Evolutionary conservation across 2,797 vertebrate genomes (phyloP), one percentile per base, ranked within the genome.

Genomic region (Anolis apletophallus): DNA sequence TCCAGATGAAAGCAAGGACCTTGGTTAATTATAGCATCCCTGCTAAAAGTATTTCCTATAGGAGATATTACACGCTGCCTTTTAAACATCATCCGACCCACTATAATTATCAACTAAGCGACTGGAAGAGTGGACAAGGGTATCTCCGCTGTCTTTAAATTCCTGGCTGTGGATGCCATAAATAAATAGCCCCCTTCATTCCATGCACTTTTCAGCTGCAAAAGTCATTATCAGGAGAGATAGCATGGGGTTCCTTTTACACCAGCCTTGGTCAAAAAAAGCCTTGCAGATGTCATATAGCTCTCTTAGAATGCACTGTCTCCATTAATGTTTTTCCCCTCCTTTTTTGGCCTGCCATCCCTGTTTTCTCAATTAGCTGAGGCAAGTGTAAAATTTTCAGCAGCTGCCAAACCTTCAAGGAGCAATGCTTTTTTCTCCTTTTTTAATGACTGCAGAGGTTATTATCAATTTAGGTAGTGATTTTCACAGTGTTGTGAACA

Each of bases 291-390:
- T 72, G 64, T 26, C 83, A 2, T 32, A 71, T 5, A 80, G 0
- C 0, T 86, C 7, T 40, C 81, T 59, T 40, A 46, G 54, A 54
- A 40, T 17, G 26, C 32, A 71, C 76, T 50, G 16, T 75, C 69
- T 55, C 69, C n/a, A 26, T 14, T 2, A 17, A 34, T 36, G 17
- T 36, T 19, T 9, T 3, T 4, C 57, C 34, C 17, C 11, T 46
- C 50, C 13, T 34, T 84, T 85, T 61, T 81, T 91, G 5, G 1
- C 17, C 83, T 67, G 4, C 68, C 0, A 0, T 83, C 14, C 46
- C 78, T 86, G 4, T 84, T 87, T 92, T 82, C n/a, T 88, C 10
- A 69, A 0, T 91, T 84, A 90, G 17, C 59, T n/a, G 87, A 87
- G 85, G n/a, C 69, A 90, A 80, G 6, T 57, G n/a, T 54, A 89